These are phyloP conservation scores for Cataglyphis hispanica DNA, from an alignment of 1,140 invertebrate genomes.

Conservation along the genomic window DNA sequence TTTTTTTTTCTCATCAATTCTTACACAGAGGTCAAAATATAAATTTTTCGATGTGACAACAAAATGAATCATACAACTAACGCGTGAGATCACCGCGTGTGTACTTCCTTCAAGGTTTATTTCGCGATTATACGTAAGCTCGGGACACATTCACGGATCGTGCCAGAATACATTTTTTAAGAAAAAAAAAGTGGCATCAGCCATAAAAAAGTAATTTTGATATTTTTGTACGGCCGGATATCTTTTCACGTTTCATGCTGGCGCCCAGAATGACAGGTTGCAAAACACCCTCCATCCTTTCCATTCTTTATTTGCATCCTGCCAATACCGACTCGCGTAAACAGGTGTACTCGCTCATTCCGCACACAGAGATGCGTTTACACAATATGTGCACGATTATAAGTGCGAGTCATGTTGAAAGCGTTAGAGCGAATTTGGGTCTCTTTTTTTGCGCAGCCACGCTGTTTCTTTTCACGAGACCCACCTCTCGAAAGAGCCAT, in stretches of 20 bases:
- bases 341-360: slow-evolving; percentile 18
- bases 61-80: slow-evolving; percentile 31
- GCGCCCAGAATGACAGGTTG: background rate
- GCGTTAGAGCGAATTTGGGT: slow-evolving; percentile 21
- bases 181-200: background rate
- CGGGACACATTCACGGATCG: background rate
- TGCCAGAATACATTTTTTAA: background rate
- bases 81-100: slow-evolving; percentile 18
- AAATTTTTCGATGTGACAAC: background rate
- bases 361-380: background rate
- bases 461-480: slow-evolving; percentile 17
- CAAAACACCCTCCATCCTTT: background rate
- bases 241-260: background rate
- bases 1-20: background rate
- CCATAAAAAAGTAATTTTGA: background rate
- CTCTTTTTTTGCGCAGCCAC: background rate
- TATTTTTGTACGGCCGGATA: background rate
- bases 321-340: background rate
- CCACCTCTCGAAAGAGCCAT: slow-evolving; percentile 22
- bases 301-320: background rate
- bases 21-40: background rate
- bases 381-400: slow-evolving; percentile 18
- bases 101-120: slow-evolving; percentile 13
- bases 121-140: background rate
- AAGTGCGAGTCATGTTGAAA: slow-evolving; percentile 21